These are phyloP conservation scores for Lepetodrilus schrolli DNA, from an alignment of 2,888 invertebrate genomes.

Conservation along the genomic window DNA sequence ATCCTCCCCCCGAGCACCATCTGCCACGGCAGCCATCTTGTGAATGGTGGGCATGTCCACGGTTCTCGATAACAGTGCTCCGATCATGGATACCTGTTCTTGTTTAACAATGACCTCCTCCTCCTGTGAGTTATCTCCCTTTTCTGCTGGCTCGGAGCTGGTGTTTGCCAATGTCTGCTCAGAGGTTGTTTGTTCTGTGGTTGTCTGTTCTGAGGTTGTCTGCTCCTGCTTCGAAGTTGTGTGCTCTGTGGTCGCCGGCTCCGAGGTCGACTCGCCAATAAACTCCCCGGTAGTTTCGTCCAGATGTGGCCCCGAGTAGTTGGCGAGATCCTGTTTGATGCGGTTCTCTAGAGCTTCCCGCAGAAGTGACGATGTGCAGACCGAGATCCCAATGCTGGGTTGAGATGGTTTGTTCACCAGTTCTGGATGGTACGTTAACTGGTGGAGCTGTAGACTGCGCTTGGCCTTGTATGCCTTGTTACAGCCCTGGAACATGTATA, in stretches of 20 bases:
- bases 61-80: not conserved
- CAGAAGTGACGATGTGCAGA: conserved; percentile 39
- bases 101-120: no score
- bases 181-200: no score
- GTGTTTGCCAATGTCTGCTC: not conserved
- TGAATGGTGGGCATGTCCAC: not conserved
- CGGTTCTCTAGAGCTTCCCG: conserved; percentile 41
- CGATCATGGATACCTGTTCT: conserved; percentile 9
- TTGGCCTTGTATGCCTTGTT: conserved; percentile 71
- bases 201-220: no score
- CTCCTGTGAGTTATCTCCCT: not conserved
- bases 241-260: no score
- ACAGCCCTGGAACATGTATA: conserved; percentile 54
- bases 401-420: conserved; percentile 27
- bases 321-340: conserved; percentile 28
- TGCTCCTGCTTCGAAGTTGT: not conserved
- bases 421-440: conserved; percentile 50
- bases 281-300: conserved; percentile 8
- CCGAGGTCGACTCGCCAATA: not conserved
- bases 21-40: not conserved
- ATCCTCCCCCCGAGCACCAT: not conserved
- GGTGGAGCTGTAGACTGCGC: conserved; percentile 68
- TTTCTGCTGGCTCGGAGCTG: not conserved
- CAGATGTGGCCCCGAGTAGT: conserved; percentile 7
- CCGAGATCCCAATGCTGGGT: conserved; percentile 28